Base-by-base conservation (phyloP, 2,113 vertebrate species). In the Jacana jacana region DNA sequence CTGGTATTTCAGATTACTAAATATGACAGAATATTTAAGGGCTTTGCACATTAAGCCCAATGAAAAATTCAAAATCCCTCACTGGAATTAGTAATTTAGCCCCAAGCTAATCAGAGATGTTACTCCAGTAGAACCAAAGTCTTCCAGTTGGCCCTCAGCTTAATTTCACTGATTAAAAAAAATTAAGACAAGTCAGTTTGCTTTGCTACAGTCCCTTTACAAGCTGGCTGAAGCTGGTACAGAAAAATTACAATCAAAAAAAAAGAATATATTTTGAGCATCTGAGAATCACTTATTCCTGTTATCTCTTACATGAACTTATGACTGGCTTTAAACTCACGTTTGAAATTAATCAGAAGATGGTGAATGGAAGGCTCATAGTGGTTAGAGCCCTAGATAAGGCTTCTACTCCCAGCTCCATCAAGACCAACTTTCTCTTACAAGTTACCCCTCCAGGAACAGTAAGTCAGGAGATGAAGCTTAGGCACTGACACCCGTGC, bases 11-110 rank as follows among this genome's bases (percentile, higher is more conserved):
- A 70, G 75, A 80, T 88, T 82, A 90, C 78, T 60, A 92, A 94
- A 89, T 42, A 63, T 70, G 88, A 96, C 93, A 95, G 88, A 96
- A 92, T 94, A 97, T 97, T 95, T 91, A 96, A 94, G 64, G 64
- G 81, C 54, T 97, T 96, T 95, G 68, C 83, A 95, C 87, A 88
- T 92, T 93, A 90, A 94, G 42, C 30, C 42, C 30, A 93, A 94
- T 66, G 28, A 95, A 91, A 93, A 95, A 93, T 88, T 94, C 75
- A 93, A 95, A 94, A 83, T 91, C 87, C 81, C 60, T 91, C 69
- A 83, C 42, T 91, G 71, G 89, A 94, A 95, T 94, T 93, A 95
- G 91, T 64, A 89, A 92, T 72, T 95, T 93, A 95, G 93, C 96
- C 93, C 76, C 60, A 75, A 94, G 95, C 68, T 88, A 95, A 86